Evolutionary conservation across 2,113 vertebrate species (phyloP).

Genomic region (Cyanoramphus novaezelandiae): DNA sequence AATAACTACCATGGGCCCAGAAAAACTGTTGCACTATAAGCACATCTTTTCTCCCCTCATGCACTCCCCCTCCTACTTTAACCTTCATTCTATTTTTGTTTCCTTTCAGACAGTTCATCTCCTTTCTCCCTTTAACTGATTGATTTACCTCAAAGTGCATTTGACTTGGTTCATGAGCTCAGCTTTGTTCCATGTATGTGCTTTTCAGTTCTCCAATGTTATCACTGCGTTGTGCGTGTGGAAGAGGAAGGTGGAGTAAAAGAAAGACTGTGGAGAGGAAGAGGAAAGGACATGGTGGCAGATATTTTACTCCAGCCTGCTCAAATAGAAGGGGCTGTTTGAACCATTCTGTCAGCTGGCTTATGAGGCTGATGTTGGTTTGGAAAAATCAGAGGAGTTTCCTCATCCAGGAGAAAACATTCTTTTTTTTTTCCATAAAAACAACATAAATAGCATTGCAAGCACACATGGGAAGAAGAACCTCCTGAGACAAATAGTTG

Average conservation of each 20-base stretch:
- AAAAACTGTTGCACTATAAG: neutral
- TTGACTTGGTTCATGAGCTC: neutral
- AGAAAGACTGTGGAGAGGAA: neutral
- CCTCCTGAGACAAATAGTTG: neutral
- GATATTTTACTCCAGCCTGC: neutral
- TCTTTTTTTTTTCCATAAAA: neutral
- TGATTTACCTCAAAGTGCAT: neutral
- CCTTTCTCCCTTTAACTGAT: neutral
- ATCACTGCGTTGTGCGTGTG: neutral
- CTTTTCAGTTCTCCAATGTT: neutral
- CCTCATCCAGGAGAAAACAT: neutral
- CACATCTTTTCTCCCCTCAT: neutral
- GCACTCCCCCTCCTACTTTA: neutral
- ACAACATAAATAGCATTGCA: fast-evolving
- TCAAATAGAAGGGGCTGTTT: neutral
- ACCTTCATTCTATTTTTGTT: neutral
- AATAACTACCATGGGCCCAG: neutral
- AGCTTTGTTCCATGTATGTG: neutral
- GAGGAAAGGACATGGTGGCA: neutral
- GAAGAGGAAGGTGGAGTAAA: neutral
- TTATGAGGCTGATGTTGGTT: neutral
- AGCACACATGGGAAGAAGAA: neutral
- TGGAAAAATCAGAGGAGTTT: neutral
- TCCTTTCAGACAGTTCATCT: neutral
- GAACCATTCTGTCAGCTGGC: neutral